Conservation (phyloP, 2,888 invertebrate genomes). For the Linyphia triangularis region DNA sequence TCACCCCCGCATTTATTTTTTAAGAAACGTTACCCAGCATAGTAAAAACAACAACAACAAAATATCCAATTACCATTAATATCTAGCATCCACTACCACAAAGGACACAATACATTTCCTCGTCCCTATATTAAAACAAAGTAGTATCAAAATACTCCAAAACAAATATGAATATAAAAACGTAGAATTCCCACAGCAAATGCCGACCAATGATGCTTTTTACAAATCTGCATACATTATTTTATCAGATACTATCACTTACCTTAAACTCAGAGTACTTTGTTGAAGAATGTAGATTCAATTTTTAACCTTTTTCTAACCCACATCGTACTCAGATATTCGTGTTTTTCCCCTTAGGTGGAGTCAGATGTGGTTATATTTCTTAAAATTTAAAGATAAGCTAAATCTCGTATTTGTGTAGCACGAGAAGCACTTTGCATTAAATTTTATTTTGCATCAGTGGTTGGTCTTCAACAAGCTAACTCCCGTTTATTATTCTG, state of each 20-base stretch:
- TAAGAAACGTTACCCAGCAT: too few species aligned
- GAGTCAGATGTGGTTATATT: background rate
- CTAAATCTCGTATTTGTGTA: slow-evolving; percentile 6
- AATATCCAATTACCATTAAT: too few species aligned
- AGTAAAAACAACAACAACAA: too few species aligned
- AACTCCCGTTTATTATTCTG: slow-evolving; percentile 1
- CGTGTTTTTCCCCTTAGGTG: background rate
- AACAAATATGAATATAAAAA: background rate
- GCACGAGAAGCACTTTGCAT: slow-evolving; percentile 33
- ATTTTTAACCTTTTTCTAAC: slow-evolving; percentile 33
- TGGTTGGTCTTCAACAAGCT: slow-evolving; percentile 26
- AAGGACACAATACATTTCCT: too few species aligned
- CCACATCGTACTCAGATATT: background rate
- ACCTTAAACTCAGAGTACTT: background rate
- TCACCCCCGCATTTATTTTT: too few species aligned
- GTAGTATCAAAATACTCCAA: background rate
- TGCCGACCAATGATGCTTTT: slow-evolving; percentile 52
- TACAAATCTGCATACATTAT: slow-evolving; percentile 74
- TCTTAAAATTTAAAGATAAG: slow-evolving; percentile 39
- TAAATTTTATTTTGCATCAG: slow-evolving; percentile 30
- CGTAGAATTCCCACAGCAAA: background rate
- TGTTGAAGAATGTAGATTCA: slow-evolving; percentile 49
- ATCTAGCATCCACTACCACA: too few species aligned
- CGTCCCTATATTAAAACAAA: too few species aligned
- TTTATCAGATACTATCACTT: background rate